Base-by-base conservation (phyloP, 1,140 invertebrate genomes). In the Meloidogyne chitwoodi region DNA sequence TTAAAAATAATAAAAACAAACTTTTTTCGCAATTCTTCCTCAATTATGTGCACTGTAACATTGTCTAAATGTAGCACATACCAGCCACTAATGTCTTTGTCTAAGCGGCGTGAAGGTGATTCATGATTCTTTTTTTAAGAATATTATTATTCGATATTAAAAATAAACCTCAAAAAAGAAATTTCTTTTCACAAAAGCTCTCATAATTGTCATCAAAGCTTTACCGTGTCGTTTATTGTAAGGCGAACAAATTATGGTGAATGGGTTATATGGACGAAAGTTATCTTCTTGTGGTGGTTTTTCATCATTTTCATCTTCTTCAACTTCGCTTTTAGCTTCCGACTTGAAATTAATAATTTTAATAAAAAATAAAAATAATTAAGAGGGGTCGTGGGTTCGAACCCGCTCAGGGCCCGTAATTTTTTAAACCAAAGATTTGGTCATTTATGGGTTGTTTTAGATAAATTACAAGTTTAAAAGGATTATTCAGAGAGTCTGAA, bases 151-250 rank as follows among this genome's bases (percentile, higher is more conserved):
- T n/a, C n/a, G n/a, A n/a, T n/a, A n/a, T n/a, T n/a, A n/a, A n/a
- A n/a, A n/a, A n/a, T n/a, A 67, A 67, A 67, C 65, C 29, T 67
- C 31, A 22, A 70, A 27, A 2, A 70, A 56, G 6, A 70, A 70
- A 70, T 70, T 70, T 14, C 34, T 44, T n/a, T 70, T 70, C 68
- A 70, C 19, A 41, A 70, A 70, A 19, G n/a, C n/a, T 5, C 68
- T 16, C 22, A 70, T 10, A n/a, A 70, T n/a, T 16, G n/a, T 44
- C 68, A 41, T 41, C 68, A 70, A 44, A 16, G 68, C 68, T 48
- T 70, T 70, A 6, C 68, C 68, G 24, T 70, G 68, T 1, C 68
- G 16, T 27, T 44, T n/a, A 2, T 70, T 70, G n/a, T 56, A 70
- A 4, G 68, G 68, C 4, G 68, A 70, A 70, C 68, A 70, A 24